Base-by-base conservation (phyloP, 1,140 invertebrate species). In the Eriosoma lanigerum region DNA sequence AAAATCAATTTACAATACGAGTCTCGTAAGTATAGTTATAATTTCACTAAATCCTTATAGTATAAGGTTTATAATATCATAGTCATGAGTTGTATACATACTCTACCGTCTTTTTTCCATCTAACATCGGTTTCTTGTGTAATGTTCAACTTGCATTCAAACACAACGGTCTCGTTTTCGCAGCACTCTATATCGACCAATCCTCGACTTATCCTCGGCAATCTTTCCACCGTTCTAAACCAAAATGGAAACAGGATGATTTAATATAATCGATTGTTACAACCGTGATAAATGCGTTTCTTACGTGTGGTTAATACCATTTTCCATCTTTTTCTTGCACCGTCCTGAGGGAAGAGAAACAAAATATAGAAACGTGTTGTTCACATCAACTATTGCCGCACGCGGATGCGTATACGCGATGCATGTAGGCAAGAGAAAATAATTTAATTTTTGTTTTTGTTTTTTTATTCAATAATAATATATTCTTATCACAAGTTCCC, bases 51-150 rank as follows among this genome's bases (percentile, higher is more conserved):
- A n/a, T n/a, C n/a, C n/a, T n/a, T 13, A 26, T 58, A 5, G 3
- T 15, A 6, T 58, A 26, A 0, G 12, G 1, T 1, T 4, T 10
- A 10, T 5, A 60, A 29, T 1, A 12, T 3, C 24, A 24, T 15
- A 17, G n/a, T n/a, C n/a, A n/a, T 12, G 24, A 24, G 15, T 17
- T 8, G 26, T 8, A 21, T 26, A 60, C 58, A 60, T 86, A 94
- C 93, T 85, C 91, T 92, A 44, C 91, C 91, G 83, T 90, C 90
- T 84, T 92, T 93, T 86, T 93, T 91, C 94, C 94, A 95, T 82
- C 91, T 89, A 78, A 94, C 89, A 82, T 90, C 89, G 9, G 86
- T 84, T 58, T 90, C 87, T 0, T 92, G 91, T 44, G 89, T 88
- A 6, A 90, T 91, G 60, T 90, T 87, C 29, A 94, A 88, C 83